Evolutionary conservation across 1,140 invertebrate genomes (phyloP).

Genomic region (Choristoneura fumiferana): DNA sequence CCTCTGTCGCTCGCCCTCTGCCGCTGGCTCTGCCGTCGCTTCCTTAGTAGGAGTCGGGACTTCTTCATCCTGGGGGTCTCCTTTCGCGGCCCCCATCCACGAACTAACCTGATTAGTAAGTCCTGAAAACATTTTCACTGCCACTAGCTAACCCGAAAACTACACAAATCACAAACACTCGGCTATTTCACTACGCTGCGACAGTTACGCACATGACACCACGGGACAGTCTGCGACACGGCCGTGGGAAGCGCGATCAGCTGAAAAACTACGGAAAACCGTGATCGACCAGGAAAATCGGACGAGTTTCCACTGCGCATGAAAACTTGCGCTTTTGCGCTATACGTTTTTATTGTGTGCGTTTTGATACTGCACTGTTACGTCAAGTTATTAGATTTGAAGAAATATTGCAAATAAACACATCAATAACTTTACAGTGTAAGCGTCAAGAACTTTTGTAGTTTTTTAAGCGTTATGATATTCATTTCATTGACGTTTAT

Average conservation of each 20-base stretch:
- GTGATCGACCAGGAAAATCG: constrained; percentile 67
- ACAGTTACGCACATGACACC: constrained; percentile 72
- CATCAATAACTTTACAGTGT: no score
- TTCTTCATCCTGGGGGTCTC: constrained; percentile 85
- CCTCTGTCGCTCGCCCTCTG: constrained; percentile 72
- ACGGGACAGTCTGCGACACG: constrained; percentile 59
- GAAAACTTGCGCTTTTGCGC: constrained; percentile 68
- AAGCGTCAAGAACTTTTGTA: no score
- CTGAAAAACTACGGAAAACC: constrained; percentile 74
- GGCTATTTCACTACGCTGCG: constrained; percentile 60
- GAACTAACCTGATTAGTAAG: constrained; percentile 91
- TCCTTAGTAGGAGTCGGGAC: constrained; percentile 84
- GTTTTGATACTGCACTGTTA: constrained; percentile 1
- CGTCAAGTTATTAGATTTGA: constrained; percentile 14
- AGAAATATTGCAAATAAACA: no score
- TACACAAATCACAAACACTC: constrained; percentile 66
- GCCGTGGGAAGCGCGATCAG: constrained; percentile 71
- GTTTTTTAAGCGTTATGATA: no score
- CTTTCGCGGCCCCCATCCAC: constrained; percentile 88
- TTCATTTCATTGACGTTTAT: constrained; percentile 2
- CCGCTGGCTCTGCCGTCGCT: constrained; percentile 75
- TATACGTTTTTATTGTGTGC: constrained; percentile 39
- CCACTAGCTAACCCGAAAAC: constrained; percentile 61
- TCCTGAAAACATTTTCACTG: constrained; percentile 88
- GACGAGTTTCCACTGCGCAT: constrained; percentile 69